These are phyloP conservation scores for Erythrocebus patas DNA, from an alignment of 2,113 vertebrate genomes.

Conservation along the genomic window DNA sequence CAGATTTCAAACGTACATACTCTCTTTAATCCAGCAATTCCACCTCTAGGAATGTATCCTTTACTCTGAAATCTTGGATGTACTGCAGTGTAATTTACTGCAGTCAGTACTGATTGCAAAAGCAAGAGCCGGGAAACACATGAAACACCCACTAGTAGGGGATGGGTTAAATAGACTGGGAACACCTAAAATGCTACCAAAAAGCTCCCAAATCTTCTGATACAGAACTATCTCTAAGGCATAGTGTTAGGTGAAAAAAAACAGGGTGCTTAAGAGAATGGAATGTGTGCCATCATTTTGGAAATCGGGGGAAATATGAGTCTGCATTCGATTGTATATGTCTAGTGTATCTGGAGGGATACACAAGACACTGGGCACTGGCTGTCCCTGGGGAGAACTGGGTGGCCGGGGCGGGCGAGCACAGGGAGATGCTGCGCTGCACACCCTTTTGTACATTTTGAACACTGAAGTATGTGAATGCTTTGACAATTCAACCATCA, in stretches of 20 bases:
- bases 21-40: not conserved
- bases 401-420: not conserved
- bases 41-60: not conserved
- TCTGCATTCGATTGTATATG: not conserved
- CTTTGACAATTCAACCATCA: not conserved
- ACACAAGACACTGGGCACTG: fast-evolving
- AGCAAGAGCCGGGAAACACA: not conserved
- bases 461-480: not conserved
- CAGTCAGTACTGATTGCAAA: not conserved
- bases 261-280: not conserved
- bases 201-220: not conserved
- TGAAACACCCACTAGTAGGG: not conserved
- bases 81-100: not conserved
- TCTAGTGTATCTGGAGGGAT: not conserved
- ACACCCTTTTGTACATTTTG: not conserved
- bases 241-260: not conserved
- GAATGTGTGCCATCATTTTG: not conserved
- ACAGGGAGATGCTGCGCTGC: not conserved
- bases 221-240: not conserved
- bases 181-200: not conserved
- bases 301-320: not conserved
- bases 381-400: not conserved
- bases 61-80: not conserved
- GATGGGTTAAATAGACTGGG: not conserved
- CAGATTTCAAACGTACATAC: not conserved